phyloP scores from a whole-genome alignment of 2,888 invertebrate species.

The Dromius quadrimaculatus region DNA sequence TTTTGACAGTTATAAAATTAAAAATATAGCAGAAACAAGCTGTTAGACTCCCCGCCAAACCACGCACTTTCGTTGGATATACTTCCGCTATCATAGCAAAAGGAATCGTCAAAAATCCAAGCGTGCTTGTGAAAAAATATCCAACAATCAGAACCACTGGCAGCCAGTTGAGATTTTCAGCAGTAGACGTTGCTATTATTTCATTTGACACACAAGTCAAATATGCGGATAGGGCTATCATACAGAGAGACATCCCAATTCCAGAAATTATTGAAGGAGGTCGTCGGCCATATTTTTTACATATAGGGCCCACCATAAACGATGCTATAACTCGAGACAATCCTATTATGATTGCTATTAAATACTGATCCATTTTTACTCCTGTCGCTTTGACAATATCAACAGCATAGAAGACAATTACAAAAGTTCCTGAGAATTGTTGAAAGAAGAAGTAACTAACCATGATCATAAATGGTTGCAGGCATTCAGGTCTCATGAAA shows the following conservation, averaged over 20 bases:
- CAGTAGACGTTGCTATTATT: slow-evolving; percentile 57
- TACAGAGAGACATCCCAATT: slow-evolving; percentile 69
- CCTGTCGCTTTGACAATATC: slow-evolving; percentile 68
- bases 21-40: slow-evolving; percentile 68
- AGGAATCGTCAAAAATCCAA: slow-evolving; percentile 71
- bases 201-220: slow-evolving; percentile 61
- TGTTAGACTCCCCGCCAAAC: slow-evolving; percentile 68
- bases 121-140: slow-evolving; percentile 69
- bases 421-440: slow-evolving; percentile 71
- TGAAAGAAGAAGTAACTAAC: slow-evolving; percentile 70
- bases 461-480: slow-evolving; percentile 68
- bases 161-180: slow-evolving; percentile 60
- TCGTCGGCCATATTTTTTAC: slow-evolving; percentile 71
- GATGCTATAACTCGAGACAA: slow-evolving; percentile 67
- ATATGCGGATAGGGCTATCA: slow-evolving; percentile 68
- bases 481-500: slow-evolving; percentile 64
- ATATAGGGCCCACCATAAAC: slow-evolving; percentile 65
- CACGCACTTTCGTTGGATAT: slow-evolving; percentile 69
- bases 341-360: slow-evolving; percentile 69
- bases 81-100: slow-evolving; percentile 72
- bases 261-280: slow-evolving; percentile 73
- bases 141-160: slow-evolving; percentile 66
- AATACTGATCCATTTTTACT: slow-evolving; percentile 66
- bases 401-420: slow-evolving; percentile 71
- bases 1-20: slow-evolving; percentile 69